Evolutionary conservation across 2,797 vertebrate genomes (phyloP), one percentile per base, ranked within the genome.

Genomic region (Lacerta bilineata): DNA sequence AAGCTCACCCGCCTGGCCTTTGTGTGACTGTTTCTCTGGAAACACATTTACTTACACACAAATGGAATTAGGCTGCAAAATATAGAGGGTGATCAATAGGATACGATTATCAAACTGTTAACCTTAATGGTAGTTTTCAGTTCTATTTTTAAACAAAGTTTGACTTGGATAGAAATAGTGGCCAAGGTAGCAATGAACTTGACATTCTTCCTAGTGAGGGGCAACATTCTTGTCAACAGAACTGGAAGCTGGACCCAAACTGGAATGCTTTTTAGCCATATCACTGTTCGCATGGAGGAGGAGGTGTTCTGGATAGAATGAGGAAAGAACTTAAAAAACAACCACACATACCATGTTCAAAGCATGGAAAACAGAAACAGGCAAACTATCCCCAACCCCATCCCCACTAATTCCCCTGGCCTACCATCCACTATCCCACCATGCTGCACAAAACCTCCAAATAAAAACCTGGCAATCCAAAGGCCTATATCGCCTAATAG

Each of bases 1-100:
- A 86, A 79, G 33, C 59, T 92, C 59, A 82, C 86, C 72, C 0
- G 11, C 79, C 87, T 91, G 71, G 87, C 27, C 85, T 93, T 93
- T 82, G 90, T 59, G 13, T 59, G 85, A 83, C 85, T 92, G 59
- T 2, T 86, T 79, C 61, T 64, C 20, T 72, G 78, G 4, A 69
- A 89, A 39, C 15, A 1, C 71, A 20, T 78, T 7, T 41, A 86
- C 0, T 59, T 78, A 78, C 84, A 72, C 27, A 55, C 33, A 88
- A 39, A 85, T 85, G 18, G 39, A 85, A 84, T 66, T 59, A 89
- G 55, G 39, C 6, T 74, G 27, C 23, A 89, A 75, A 81, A 81
- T 81, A 50, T 9, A 68, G 13, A n/a, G 17, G 39, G 4, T 81
- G 41, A 81, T 68, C n/a, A 39, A 76, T 85, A 80, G 74, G 61